phyloP scores from a whole-genome alignment of 2,797 vertebrate genomes.

The Rhadinocentrus ornatus region DNA sequence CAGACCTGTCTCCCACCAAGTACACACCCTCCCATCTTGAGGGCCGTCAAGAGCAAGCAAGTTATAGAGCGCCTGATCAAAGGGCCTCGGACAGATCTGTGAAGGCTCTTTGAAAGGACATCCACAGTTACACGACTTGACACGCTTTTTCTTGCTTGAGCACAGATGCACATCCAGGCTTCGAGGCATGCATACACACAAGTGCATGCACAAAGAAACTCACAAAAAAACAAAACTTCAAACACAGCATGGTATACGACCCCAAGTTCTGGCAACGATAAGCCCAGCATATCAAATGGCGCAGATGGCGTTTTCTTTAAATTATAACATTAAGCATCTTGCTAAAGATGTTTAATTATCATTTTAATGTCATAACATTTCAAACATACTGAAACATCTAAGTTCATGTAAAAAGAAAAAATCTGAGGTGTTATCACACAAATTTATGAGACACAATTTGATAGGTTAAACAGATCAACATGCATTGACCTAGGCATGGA shows the following conservation, averaged over 20 bases:
- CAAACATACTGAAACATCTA: not conserved
- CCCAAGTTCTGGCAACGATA: constrained; percentile 63
- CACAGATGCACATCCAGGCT: constrained; percentile 38
- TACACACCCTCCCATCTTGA: constrained; percentile 57
- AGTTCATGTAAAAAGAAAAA: constrained; percentile 2
- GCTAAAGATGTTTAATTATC: not conserved
- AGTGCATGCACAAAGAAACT: constrained; percentile 10
- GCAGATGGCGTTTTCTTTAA: constrained; percentile 51
- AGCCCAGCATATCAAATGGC: constrained; percentile 58
- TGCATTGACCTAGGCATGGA: not conserved
- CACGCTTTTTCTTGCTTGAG: constrained; percentile 51
- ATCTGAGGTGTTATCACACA: not conserved
- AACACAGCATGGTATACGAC: constrained; percentile 48
- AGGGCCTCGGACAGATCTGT: constrained; percentile 74
- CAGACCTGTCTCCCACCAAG: constrained; percentile 47
- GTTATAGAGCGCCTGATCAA: constrained; percentile 73
- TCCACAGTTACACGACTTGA: constrained; percentile 68
- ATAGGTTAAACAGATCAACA: not conserved
- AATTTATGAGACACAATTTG: not conserved
- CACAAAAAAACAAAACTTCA: constrained; percentile 44
- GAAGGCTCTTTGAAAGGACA: constrained; percentile 77
- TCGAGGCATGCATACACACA: constrained; percentile 24
- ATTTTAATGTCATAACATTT: not conserved
- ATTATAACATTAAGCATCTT: constrained; percentile 15
- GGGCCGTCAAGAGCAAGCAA: constrained; percentile 61